Conservation (phyloP, 2,888 invertebrate genomes). For the Beris chalybata region DNA sequence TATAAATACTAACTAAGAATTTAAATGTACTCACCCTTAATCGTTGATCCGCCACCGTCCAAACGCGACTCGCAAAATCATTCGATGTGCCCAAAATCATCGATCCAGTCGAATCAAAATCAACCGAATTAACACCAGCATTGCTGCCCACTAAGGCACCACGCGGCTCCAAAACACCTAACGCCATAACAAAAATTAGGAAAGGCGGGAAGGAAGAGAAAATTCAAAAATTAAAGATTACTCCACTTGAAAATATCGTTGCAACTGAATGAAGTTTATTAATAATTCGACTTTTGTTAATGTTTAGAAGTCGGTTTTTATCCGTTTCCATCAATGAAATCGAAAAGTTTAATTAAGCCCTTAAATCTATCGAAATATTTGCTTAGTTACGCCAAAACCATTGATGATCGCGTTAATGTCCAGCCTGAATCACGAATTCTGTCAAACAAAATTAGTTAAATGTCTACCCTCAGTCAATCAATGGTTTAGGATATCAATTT, state of each 20-base stretch:
- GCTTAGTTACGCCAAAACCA: no score
- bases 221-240: no score
- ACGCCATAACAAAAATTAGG: slow-evolving; percentile 40
- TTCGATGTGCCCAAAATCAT: slow-evolving; percentile 90
- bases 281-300: not conserved
- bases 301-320: no score
- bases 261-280: slow-evolving; percentile 1
- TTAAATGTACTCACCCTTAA: slow-evolving; percentile 73
- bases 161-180: slow-evolving; percentile 70
- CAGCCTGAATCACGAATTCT: no score
- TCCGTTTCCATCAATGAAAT: no score
- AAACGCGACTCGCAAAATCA: slow-evolving; percentile 95
- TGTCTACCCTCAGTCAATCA: no score
- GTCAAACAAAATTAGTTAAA: no score
- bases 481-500: no score
- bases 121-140: slow-evolving; percentile 93
- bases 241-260: slow-evolving; percentile 24
- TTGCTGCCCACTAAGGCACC: slow-evolving; percentile 90
- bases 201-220: slow-evolving; percentile 12
- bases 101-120: slow-evolving; percentile 89
- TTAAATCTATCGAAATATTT: no score
- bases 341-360: no score
- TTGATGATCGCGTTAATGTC: no score
- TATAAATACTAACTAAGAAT: not conserved
- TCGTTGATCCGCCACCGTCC: slow-evolving; percentile 90